Base-by-base conservation (phyloP, 1,140 invertebrate genomes). In the Heterodera schachtii region DNA sequence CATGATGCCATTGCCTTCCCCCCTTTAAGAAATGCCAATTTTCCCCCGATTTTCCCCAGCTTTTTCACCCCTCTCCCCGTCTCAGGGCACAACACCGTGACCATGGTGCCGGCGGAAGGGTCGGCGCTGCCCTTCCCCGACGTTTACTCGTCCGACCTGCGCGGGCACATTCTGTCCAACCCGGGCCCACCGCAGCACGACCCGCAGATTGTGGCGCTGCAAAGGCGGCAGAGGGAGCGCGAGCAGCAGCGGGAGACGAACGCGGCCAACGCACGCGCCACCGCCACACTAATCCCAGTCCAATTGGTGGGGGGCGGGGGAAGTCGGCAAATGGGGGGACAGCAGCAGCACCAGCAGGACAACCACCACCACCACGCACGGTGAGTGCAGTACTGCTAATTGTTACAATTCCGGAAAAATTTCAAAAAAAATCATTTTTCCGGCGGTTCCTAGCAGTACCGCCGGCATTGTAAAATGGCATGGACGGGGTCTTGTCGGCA, bases 51-150 rank as follows among this genome's bases (percentile, higher is more conserved):
- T 31, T 67, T 67, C 19, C 41, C 44, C n/a, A 21, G 60, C 60
- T 67, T 46, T 16, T 16, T 13, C 21, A 49, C 9, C 41, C 0
- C 57, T 19, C 5, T 70, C 74, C 3, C 13, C 80, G 19, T 84
- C 19, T 85, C 49, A 47, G 86, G 86, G 87, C 91, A 90, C 60
- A 90, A 92, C 19, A 93, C 93, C 0, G 93, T 94, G 0, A 91
- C 92, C 84, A 94, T 94, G 92, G 92, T 94, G 2, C 93, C 92
- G 86, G 93, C 93, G 69, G 93, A 92, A 0, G 91, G 93, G n/a
- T 90, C 85, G 69, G 93, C 93, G 79, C 92, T 93, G 84, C 92
- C 93, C 81, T 93, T 94, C 44, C 94, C 94, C 5, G 93, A 94
- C 86, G 92, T 94, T 1, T 93, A 94, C 83, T 93, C 93, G 84